Evolutionary conservation across 2,797 vertebrate species (phyloP), one percentile per base, ranked within the genome.

Genomic region (Molossus alvarezi): DNA sequence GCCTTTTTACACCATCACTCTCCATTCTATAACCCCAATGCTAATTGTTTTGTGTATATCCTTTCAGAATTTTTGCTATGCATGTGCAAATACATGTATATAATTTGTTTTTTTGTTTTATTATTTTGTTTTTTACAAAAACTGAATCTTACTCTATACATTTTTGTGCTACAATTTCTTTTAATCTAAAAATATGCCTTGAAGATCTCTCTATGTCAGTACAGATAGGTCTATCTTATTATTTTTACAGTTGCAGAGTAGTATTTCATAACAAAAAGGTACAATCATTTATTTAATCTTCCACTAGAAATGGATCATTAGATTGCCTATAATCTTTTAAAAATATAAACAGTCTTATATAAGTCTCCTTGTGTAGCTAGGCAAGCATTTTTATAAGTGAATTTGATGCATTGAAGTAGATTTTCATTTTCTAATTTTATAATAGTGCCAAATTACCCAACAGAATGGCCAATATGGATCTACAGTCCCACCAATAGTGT

Each of bases 381-480:
- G 57, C 17, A 95, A 95, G 73, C 45, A 94, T 84, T 94, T 95
- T 96, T 92, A 83, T 88, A 93, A 77, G 51, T 55, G 48, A 94
- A 95, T 92, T 67, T 17, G 64, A 29, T 67, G n/a, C 7, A 67
- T 67, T 29, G n/a, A 67, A 33, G 64, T 33, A 67, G 83, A 90
- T 94, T 94, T 90, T 48, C 77, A 90, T 88, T 95, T 97, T 53
- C 90, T 89, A 94, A 69, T 86, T 91, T 96, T 55, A 90, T 79
- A 83, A 91, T 89, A 72, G 25, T 86, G 4, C 45, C 71, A 96
- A 95, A 94, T 86, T 96, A 69, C 91, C 27, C 27, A 92, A 95
- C 13, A 95, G 33, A 95, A 95, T 95, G 80, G n/a, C 55, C 67
- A 21, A 27, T 89, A 69, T 93, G 67, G 10, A 69, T 86, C 88